Base-by-base conservation (phyloP, 2,113 vertebrate species). In the Falco punctatus region DNA sequence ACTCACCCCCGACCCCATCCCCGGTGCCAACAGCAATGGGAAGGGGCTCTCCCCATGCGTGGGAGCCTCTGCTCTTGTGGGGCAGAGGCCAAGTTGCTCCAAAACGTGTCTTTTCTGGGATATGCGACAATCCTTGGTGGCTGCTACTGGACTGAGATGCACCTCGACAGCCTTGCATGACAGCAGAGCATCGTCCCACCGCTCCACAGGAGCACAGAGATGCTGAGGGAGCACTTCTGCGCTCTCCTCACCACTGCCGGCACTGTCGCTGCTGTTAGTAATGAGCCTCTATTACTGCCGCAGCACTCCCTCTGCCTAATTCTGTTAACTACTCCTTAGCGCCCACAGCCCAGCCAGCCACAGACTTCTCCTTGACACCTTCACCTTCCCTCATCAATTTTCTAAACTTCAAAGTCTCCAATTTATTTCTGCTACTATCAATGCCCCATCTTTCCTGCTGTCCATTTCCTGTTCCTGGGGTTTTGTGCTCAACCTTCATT, bases 51-150 rank as follows among this genome's bases (percentile, higher is more conserved):
- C 30, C 26, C 21, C 1, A 1, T 1, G 6, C 2, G 0, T 2
- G 3, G 32, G 18, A 62, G 40, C 20, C 54, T 42, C 30, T 7
- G 55, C 38, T 40, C 61, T 61, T 14, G 0, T 2, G 51, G 35
- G 28, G 32, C 38, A 3, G 4, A 72, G 55, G 33, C 54, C n/a
- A 46, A 74, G 16, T 18, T 4, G 4, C 69, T 28, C 62, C 67
- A 26, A 75, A 64, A 24, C 26, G 6, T 15, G 42, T 10, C 10
- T 44, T 38, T 59, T 26, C 62, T 10, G 15, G 52, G 58, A 11
- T 0, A 2, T 8, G 23, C 2, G 23, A 14, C 64, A 82, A 5
- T 2, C n/a, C 58, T 44, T 1, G 0, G 64, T 3, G 40, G 15
- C 49, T 64, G 33, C 44, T 23, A 4, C 11, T 2, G 2, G n/a